Evolutionary conservation across 1,140 invertebrate species (phyloP).

Genomic region (Caenorhabditis tropicalis): DNA sequence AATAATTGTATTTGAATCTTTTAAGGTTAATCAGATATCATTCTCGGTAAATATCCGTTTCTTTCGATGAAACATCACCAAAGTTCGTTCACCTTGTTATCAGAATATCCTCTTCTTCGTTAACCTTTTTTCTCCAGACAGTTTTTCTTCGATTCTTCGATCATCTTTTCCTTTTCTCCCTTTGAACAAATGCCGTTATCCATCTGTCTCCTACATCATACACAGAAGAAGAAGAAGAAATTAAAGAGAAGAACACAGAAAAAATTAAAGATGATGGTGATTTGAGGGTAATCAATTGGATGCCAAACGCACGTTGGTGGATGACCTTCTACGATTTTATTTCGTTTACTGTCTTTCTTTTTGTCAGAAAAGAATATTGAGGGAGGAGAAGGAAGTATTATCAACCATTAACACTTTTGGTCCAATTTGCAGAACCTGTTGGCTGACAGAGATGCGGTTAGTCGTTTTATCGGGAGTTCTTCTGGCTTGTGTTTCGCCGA

Average conservation of each 20-base stretch:
- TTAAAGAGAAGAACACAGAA: slow-evolving; percentile 18
- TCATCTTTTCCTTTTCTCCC: neutral
- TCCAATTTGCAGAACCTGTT: neutral
- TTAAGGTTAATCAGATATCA: no score
- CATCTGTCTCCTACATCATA: neutral
- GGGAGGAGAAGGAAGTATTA: slow-evolving; percentile 31
- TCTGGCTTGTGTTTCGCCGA: neutral
- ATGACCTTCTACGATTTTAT: slow-evolving; percentile 30
- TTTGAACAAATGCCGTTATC: neutral
- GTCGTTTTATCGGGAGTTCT: neutral
- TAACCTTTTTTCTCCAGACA: neutral
- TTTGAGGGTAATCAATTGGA: slow-evolving; percentile 6
- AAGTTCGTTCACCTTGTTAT: neutral
- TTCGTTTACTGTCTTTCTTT: slow-evolving; percentile 25
- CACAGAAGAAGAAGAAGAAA: neutral
- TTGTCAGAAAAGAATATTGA: neutral
- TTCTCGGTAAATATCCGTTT: no score
- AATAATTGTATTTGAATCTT: no score
- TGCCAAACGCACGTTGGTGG: slow-evolving; percentile 9
- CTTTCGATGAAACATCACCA: no score
- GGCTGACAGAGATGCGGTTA: neutral
- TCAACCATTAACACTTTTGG: slow-evolving; percentile 3
- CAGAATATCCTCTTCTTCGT: neutral
- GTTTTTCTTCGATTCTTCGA: slow-evolving; percentile 24
- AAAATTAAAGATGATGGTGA: slow-evolving; percentile 18